phyloP scores from a whole-genome alignment of 1,140 invertebrate genomes.

The Ridgeia piscesae region DNA sequence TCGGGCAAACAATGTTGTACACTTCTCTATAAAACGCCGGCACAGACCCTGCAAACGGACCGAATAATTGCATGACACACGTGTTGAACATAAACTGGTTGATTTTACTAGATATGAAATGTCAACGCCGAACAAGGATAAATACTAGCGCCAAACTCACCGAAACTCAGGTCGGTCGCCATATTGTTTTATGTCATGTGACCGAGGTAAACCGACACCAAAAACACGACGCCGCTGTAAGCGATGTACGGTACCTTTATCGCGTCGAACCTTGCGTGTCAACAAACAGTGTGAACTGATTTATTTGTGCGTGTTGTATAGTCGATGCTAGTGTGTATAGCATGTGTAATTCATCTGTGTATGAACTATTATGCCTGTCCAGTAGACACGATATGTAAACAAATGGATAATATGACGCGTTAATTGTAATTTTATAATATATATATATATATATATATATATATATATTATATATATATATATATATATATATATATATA shows the following conservation, averaged over 20 bases:
- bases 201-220: neutral
- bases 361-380: neutral
- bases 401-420: neutral
- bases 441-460: neutral
- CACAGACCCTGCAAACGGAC: slow-evolving; percentile 62
- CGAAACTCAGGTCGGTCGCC: slow-evolving; percentile 52
- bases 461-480: neutral
- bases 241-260: neutral
- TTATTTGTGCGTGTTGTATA: neutral
- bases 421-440: neutral
- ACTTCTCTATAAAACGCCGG: slow-evolving; percentile 68
- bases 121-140: slow-evolving; percentile 19
- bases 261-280: neutral
- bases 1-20: slow-evolving; percentile 67
- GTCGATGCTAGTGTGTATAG: neutral
- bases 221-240: neutral
- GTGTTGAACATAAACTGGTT: neutral
- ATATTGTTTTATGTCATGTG: slow-evolving; percentile 43
- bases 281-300: neutral
- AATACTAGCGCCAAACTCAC: slow-evolving; percentile 35
- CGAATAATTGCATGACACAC: slow-evolving; percentile 13
- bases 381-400: neutral
- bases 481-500: neutral
- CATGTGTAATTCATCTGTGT: neutral
- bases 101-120: slow-evolving; percentile 16